phyloP scores from a whole-genome alignment of 2,113 vertebrate species.

The Prolemur simus region DNA sequence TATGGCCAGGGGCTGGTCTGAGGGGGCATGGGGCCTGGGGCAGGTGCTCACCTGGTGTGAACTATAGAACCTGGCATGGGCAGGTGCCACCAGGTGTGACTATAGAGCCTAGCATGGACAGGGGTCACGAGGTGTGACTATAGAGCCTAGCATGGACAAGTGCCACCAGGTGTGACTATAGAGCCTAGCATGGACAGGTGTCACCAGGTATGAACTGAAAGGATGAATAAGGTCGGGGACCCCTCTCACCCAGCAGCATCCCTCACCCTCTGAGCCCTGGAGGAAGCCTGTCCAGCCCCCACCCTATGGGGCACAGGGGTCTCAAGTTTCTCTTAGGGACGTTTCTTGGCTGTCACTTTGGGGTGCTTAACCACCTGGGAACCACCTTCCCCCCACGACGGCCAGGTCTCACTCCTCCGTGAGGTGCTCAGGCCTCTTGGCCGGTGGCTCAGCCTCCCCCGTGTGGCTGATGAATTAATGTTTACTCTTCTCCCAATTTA shows the following conservation, averaged over 20 bases:
- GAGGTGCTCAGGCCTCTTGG: too few relatives aligned
- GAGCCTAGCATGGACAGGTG: too few relatives aligned
- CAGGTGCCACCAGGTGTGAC: neutral
- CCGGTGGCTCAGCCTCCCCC: neutral
- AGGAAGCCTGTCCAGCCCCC: too few relatives aligned
- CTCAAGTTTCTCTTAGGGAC: too few relatives aligned
- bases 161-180: neutral
- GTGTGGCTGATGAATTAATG: neutral
- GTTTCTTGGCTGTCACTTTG: neutral
- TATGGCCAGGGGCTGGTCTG: too few relatives aligned
- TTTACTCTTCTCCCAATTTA: neutral
- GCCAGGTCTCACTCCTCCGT: neutral
- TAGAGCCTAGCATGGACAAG: neutral
- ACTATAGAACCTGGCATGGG: too few relatives aligned
- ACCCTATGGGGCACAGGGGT: neutral
- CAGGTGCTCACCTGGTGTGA: neutral
- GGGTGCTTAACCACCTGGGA: neutral
- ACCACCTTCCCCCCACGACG: neutral
- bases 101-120: rapidly evolving
- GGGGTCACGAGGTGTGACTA: neutral
- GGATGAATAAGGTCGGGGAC: too few relatives aligned
- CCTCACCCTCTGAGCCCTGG: neutral
- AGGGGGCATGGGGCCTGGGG: rapidly evolving
- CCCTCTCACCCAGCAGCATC: neutral
- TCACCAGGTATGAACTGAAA: neutral